Evolutionary conservation across 2,113 vertebrate genomes (phyloP), one percentile per base, ranked within the genome.

Genomic region (Arothron firmamentum): DNA sequence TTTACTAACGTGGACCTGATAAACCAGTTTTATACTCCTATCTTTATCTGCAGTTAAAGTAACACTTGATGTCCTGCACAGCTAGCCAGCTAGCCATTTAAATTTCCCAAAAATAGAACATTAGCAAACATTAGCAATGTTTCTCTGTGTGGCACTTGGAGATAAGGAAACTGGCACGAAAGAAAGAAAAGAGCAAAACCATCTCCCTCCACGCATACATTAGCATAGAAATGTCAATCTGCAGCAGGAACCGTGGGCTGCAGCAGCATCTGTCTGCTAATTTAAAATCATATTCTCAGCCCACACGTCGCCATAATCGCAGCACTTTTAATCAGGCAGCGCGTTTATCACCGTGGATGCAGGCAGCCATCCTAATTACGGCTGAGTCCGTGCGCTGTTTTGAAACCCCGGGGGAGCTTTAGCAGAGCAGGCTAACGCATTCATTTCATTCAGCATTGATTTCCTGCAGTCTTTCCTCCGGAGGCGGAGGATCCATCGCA

Each of bases 361-460:
- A 75, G 68, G 70, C 72, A 23, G 56, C 62, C 56, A 47, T 69
- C 47, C 60, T 82, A 82, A 86, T 88, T 85, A 86, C 52, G 61
- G 34, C n/a, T 38, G 34, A 38, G 34, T 10, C 34, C 10, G 34
- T 12, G 34, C 12, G 34, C 67, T 23, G 7, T 61, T 49, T 55
- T 73, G 51, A 52, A 15, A 12, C n/a, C 79, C 52, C 2, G 6
- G 1, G 43, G 68, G 46, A 58, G 45, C 63, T 34, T 34, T 34
- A 56, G 49, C 21, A 50, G 21, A 65, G 16, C 3, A 46, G 45
- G 67, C 72, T 34, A 34, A 34, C 31, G 8, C 31, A 70, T 83
- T 77, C 54, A 62, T 85, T 85, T 88, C 85, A 86, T 88, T 87
- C 72, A 65, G 65, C 72, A 90, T 90, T 77, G 87, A 90, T 90